Evolutionary conservation across 2,113 vertebrate genomes (phyloP).

Genomic region (Varanus komodoensis): DNA sequence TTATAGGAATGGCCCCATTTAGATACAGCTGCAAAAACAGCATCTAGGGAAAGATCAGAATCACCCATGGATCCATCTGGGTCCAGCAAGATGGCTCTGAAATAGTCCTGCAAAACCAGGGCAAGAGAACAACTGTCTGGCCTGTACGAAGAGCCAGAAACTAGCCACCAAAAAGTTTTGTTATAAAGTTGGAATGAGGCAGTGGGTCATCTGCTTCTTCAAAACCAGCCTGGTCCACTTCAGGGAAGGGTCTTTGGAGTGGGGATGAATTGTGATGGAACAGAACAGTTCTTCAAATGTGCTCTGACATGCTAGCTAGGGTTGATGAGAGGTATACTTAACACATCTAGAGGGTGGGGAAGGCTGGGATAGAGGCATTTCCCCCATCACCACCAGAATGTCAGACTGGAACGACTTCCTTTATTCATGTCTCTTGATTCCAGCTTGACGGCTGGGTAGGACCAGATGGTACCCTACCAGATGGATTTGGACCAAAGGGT

Average conservation of each 20-base stretch:
- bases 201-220: conserved; percentile 21
- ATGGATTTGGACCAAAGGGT: background rate
- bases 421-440: background rate
- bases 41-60: background rate
- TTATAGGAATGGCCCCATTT: no score
- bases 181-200: background rate
- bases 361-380: background rate
- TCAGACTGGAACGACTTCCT: no score
- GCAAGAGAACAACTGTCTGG: no score
- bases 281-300: background rate
- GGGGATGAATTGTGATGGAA: background rate
- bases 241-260: background rate
- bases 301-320: no score
- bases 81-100: background rate
- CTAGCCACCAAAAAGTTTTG: background rate
- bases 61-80: background rate
- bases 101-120: background rate
- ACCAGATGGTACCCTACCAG: background rate
- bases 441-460: background rate
- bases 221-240: background rate
- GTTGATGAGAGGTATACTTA: no score
- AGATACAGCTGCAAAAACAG: background rate
- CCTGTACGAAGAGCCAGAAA: background rate
- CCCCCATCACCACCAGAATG: background rate
- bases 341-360: no score